A percentile compares a stretch with the other conserved stretches of the same genome.
These are phyloP conservation scores for Brachylomia viminalis DNA, from an alignment of 2,888 invertebrate genomes.

Conservation along the genomic window DNA sequence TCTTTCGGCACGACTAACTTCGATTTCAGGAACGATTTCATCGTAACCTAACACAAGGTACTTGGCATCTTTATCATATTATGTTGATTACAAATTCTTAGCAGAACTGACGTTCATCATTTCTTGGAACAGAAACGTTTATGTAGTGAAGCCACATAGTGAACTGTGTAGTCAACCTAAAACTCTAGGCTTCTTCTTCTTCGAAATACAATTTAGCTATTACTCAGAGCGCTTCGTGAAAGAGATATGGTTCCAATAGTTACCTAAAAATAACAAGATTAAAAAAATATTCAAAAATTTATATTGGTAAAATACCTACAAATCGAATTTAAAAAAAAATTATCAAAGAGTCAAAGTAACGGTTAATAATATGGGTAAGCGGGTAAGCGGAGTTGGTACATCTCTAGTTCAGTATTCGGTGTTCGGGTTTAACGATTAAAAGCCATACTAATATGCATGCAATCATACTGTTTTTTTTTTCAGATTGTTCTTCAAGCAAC, in stretches of 20 bases:
- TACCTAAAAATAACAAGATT: too few relatives aligned
- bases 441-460: too few relatives aligned
- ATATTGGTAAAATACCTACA: too few relatives aligned
- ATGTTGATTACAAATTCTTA: slow-evolving; percentile 31
- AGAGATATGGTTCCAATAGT: neutral
- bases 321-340: too few relatives aligned
- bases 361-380: neutral
- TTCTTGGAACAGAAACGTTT: slow-evolving; percentile 52
- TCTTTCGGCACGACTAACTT: neutral
- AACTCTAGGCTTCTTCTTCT: slow-evolving; percentile 78
- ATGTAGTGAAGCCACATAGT: slow-evolving; percentile 63
- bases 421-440: too few relatives aligned
- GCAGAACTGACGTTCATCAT: slow-evolving; percentile 36
- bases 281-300: too few relatives aligned
- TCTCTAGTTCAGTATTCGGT: neutral
- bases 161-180: slow-evolving; percentile 69
- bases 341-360: neutral
- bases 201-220: slow-evolving; percentile 67
- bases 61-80: slow-evolving; percentile 18
- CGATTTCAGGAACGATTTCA: slow-evolving; percentile 1
- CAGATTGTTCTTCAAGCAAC: too few relatives aligned
- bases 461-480: too few relatives aligned
- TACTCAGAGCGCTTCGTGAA: neutral
- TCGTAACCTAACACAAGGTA: neutral
- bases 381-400: neutral